Conservation (phyloP, 35 echinoderm and acorn worm species). For the Chiridota heheva region DNA sequence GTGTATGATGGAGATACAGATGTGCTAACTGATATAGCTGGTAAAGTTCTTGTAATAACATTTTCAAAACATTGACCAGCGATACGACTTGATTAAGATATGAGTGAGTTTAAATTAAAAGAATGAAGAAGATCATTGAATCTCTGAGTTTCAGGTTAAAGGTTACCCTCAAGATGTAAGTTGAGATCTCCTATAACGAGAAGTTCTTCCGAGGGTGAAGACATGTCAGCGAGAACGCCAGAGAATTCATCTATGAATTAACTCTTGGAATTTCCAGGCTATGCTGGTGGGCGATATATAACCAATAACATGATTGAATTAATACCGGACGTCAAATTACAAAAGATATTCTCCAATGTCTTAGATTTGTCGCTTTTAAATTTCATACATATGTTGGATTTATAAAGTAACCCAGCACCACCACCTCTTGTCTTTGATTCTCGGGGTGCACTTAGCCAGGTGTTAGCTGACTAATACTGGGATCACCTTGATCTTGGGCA, state of each 20-base stretch:
- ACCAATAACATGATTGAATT: neutral
- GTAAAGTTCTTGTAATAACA: too few relatives aligned
- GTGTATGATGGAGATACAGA: too few relatives aligned
- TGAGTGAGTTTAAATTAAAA: neutral
- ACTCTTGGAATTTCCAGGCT: too few relatives aligned
- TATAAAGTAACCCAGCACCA: constrained; percentile 14
- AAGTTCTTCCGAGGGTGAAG: constrained; percentile 5
- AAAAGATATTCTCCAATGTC: neutral
- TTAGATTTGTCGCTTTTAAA: neutral
- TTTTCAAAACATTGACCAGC: constrained; percentile 12
- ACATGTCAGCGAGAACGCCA: constrained; percentile 4
- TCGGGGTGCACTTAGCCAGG: neutral
- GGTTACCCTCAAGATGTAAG: constrained; percentile 11
- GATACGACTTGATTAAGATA: neutral
- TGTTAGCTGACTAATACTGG: constrained; percentile 9
- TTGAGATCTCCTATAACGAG: neutral
- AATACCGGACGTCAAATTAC: neutral
- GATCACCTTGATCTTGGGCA: constrained; percentile 13
- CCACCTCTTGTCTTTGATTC: constrained; percentile 5
- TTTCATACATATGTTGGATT: constrained; percentile 20
- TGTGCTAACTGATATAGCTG: too few relatives aligned
- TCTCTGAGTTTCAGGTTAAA: constrained; percentile 18
- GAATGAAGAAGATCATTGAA: neutral
- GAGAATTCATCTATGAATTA: too few relatives aligned
- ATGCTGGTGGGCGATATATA: constrained; percentile 9